Conservation (phyloP, 2,888 invertebrate genomes). For the Calameuta filiformis region DNA sequence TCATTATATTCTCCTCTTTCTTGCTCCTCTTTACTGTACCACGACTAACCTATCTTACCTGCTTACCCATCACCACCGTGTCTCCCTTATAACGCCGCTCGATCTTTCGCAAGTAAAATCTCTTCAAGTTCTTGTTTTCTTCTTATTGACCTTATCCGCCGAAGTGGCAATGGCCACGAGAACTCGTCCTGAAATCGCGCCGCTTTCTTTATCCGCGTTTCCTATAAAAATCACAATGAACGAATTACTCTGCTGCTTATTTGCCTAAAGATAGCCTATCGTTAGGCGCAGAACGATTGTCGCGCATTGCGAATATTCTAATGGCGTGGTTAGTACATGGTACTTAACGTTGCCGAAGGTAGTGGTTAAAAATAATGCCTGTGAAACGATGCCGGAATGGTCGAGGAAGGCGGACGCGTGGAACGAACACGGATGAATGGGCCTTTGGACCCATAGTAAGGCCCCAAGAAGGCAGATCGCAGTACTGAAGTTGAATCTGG, state of each 20-base stretch:
- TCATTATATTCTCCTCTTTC: background rate
- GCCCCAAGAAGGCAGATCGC: background rate
- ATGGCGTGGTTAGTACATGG: constrained; percentile 14
- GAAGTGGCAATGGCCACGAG: background rate
- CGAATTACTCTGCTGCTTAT: background rate
- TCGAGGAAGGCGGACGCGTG: constrained; percentile 23
- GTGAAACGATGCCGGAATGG: constrained; percentile 22
- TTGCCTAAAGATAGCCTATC: background rate
- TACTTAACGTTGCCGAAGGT: constrained; percentile 19
- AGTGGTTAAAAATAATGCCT: constrained; percentile 24
- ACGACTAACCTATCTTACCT: background rate
- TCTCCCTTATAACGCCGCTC: background rate
- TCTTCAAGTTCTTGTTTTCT: background rate
- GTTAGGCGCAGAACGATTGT: background rate
- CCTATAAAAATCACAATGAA: background rate
- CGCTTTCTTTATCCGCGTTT: background rate
- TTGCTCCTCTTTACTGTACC: background rate
- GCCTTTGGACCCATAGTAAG: background rate
- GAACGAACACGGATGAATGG: constrained; percentile 24
- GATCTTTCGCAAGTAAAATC: background rate
- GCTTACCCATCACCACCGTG: background rate
- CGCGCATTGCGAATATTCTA: constrained; percentile 19
- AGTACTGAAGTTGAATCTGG: background rate
- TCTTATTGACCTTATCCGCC: background rate
- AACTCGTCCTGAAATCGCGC: background rate